A percentile compares a stretch with the other conserved stretches of the same genome.
Conservation (phyloP, 2,888 invertebrate species). For the Synergus gifuensis region DNA sequence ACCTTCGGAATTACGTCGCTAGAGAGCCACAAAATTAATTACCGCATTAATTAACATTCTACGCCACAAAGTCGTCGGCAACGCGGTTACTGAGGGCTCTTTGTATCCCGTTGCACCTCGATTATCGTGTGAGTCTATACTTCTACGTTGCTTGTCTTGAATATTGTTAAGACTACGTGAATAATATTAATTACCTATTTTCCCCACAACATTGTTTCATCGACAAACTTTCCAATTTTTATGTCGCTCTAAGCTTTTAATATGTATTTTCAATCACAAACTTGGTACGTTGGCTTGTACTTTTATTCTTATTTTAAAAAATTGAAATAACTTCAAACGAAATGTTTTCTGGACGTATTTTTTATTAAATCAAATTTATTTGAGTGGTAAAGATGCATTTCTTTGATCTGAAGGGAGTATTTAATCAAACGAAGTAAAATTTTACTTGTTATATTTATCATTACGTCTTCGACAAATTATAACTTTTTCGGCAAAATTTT, state of each 20-base stretch:
- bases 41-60: conserved; percentile 70
- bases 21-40: conserved; percentile 68
- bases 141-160: neutral
- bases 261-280: neutral
- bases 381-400: no score
- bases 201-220: neutral
- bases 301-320: neutral
- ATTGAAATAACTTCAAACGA: neutral
- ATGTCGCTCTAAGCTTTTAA: neutral
- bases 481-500: no score
- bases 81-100: conserved; percentile 54
- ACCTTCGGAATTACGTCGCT: conserved; percentile 54
- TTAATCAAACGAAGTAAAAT: no score
- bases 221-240: neutral
- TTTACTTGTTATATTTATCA: no score
- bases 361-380: no score
- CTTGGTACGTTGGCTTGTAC: neutral
- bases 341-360: neutral
- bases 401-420: no score
- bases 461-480: no score
- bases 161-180: conserved; percentile 46
- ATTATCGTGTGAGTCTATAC: conserved; percentile 45
- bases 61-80: conserved; percentile 64
- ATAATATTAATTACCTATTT: conserved; percentile 41
- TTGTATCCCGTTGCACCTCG: conserved; percentile 56